Conservation (phyloP, 2,113 vertebrate genomes). For the Odocoileus virginianus region DNA sequence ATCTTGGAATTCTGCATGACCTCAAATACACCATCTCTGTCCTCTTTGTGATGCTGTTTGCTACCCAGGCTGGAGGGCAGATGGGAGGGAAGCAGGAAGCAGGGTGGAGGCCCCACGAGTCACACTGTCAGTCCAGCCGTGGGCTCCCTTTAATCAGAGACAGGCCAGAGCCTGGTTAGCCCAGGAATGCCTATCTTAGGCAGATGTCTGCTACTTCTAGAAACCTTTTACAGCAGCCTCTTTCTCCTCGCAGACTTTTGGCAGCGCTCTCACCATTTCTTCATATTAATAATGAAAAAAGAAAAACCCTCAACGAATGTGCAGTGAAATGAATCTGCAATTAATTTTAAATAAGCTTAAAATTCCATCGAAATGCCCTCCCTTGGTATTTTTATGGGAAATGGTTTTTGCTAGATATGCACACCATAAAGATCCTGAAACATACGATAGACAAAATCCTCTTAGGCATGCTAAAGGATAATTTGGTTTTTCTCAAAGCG, state of each 20-base stretch:
- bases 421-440: slow-evolving; percentile 39
- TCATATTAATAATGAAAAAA: slow-evolving; percentile 49
- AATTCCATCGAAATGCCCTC: slow-evolving; percentile 36
- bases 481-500: slow-evolving; percentile 62
- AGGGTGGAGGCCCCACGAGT: neutral
- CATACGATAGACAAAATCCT: slow-evolving; percentile 34
- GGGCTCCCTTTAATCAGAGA: neutral
- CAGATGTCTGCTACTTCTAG: slow-evolving; percentile 54
- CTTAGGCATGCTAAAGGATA: neutral
- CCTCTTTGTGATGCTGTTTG: neutral
- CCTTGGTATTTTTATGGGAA: slow-evolving; percentile 53
- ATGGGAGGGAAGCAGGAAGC: neutral
- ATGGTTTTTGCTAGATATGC: slow-evolving; percentile 54
- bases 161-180: neutral
- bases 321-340: slow-evolving; percentile 56
- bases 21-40: fast-evolving
- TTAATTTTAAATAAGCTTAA: slow-evolving; percentile 63
- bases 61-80: neutral
- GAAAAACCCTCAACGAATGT: neutral
- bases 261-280: neutral
- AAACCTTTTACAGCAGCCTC: neutral
- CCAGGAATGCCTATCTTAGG: neutral
- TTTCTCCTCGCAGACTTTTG: slow-evolving; percentile 64
- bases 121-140: fast-evolving
- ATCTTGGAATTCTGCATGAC: neutral